Percentiles rank a stretch among this genome's conserved stretches.
phyloP scores from a whole-genome alignment of 2,797 vertebrate genomes.

The Bradypodion ventrale region DNA sequence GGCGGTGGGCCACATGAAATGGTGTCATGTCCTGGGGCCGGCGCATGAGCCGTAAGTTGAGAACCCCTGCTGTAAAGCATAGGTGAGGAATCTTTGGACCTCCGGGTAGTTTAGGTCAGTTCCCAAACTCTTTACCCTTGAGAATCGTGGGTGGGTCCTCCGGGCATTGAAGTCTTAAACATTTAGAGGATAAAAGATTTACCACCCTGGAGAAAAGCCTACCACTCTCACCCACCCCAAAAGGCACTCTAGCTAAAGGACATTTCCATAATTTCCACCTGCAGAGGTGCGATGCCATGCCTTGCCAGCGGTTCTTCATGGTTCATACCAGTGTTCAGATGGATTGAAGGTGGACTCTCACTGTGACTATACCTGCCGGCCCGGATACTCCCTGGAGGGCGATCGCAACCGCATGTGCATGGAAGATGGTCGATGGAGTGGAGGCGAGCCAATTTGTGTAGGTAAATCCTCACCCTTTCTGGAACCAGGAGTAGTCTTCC shows the following conservation, averaged over 20 bases:
- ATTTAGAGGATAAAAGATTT: too few species aligned
- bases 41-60: too few species aligned
- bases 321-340: constrained; percentile 86
- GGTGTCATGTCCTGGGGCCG: too few species aligned
- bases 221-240: too few species aligned
- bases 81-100: too few species aligned
- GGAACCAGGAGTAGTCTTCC: accelerated
- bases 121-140: too few species aligned
- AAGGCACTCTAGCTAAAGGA: not conserved
- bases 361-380: constrained; percentile 87
- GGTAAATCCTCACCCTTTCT: constrained; percentile 79
- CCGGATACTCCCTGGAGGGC: constrained; percentile 88
- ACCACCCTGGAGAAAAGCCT: too few species aligned
- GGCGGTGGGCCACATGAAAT: too few species aligned
- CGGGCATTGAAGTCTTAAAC: too few species aligned
- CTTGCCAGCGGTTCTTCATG: constrained; percentile 82
- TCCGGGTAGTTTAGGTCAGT: too few species aligned
- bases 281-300: constrained; percentile 87
- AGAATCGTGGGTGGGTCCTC: too few species aligned
- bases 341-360: constrained; percentile 88
- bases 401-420: constrained; percentile 85
- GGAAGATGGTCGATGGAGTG: constrained; percentile 86
- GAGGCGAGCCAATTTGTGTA: constrained; percentile 87
- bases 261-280: not conserved
- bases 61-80: too few species aligned